Percentiles rank a stretch among this genome's conserved stretches.
These are phyloP conservation scores for Poeciliopsis prolifica DNA, from an alignment of 2,113 vertebrate species.

Conservation along the genomic window DNA sequence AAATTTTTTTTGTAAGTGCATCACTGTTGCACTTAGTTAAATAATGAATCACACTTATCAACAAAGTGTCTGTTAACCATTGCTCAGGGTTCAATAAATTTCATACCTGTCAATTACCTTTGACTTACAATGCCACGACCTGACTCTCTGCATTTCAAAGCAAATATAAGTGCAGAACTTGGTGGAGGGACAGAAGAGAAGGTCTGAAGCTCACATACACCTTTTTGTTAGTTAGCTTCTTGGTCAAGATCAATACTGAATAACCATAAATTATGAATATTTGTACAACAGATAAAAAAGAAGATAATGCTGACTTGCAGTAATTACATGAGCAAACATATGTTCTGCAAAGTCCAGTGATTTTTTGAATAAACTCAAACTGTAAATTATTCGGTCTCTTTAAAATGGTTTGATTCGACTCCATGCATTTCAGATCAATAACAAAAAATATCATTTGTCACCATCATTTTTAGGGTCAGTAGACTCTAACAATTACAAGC, in stretches of 20 bases:
- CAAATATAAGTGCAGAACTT: constrained; percentile 47
- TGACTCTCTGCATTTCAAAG: constrained; percentile 49
- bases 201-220: constrained; percentile 28
- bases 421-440: constrained; percentile 46
- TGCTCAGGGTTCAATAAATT: constrained; percentile 17
- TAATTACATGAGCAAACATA: neutral
- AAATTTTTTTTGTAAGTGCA: neutral
- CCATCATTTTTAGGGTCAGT: constrained; percentile 46
- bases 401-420: constrained; percentile 20
- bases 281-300: neutral
- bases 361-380: neutral
- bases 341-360: neutral
- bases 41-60: constrained; percentile 7
- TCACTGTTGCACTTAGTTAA: constrained; percentile 1
- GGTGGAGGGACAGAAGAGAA: constrained; percentile 46
- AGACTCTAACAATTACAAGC: neutral
- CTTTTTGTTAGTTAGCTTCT: constrained; percentile 26
- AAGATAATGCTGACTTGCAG: neutral
- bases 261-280: constrained; percentile 24
- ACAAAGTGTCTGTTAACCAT: constrained; percentile 25
- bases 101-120: constrained; percentile 23
- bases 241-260: constrained; percentile 43
- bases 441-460: constrained; percentile 27
- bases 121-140: constrained; percentile 48
- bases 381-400: constrained; percentile 22